Evolutionary conservation across 2,888 invertebrate species (phyloP).

Genomic region (Apocheima hispidaria): DNA sequence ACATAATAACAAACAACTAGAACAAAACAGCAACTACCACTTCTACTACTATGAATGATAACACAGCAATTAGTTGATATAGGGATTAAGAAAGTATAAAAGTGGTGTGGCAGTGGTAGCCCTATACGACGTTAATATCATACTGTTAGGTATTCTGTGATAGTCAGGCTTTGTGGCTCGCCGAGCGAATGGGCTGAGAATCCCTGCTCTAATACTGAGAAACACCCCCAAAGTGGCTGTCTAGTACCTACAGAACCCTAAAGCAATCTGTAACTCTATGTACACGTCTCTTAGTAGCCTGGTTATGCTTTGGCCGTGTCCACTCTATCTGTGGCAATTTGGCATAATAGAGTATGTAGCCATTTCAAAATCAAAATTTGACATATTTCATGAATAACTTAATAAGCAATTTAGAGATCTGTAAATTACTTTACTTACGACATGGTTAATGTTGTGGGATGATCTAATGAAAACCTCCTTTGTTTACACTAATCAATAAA

Average conservation of each 20-base stretch:
- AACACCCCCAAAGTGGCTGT: constrained; percentile 62
- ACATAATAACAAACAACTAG: too few species aligned
- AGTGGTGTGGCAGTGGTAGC: constrained; percentile 46
- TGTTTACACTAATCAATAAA: too few species aligned
- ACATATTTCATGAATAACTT: too few species aligned
- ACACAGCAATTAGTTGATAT: background rate
- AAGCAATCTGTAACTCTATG: constrained; percentile 6
- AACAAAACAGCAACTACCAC: too few species aligned
- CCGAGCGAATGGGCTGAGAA: constrained; percentile 74
- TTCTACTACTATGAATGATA: too few species aligned
- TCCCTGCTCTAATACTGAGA: constrained; percentile 68
- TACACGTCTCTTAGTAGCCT: background rate
- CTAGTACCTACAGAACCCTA: constrained; percentile 6
- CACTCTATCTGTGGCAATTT: background rate
- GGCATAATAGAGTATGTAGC: too few species aligned
- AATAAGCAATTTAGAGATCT: too few species aligned
- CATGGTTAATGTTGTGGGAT: too few species aligned
- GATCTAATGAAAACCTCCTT: too few species aligned
- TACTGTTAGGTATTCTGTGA: constrained; percentile 10
- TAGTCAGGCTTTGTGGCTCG: constrained; percentile 73
- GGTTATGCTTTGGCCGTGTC: background rate
- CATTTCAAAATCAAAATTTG: too few species aligned
- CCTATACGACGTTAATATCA: constrained; percentile 66
- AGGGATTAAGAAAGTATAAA: background rate
- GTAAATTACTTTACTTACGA: too few species aligned